Evolutionary conservation across 2,888 invertebrate species (phyloP).

Genomic region (Galeruca laticollis): DNA sequence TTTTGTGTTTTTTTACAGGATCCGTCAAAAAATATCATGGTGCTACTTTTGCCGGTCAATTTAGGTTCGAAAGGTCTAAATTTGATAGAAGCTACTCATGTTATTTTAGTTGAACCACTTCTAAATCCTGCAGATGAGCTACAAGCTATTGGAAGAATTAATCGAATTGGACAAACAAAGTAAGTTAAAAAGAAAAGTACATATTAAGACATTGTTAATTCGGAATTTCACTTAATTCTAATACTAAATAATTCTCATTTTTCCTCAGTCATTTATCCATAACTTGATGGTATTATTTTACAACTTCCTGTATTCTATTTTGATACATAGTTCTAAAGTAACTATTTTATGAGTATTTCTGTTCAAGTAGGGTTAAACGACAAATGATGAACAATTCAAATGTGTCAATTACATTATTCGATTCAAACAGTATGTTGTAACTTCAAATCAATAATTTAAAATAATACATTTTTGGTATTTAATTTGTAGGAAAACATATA

Average conservation of each 20-base stretch:
- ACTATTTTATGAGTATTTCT: too few species aligned
- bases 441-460: too few species aligned
- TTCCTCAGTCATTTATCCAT: too few species aligned
- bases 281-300: background rate
- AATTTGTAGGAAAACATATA: conserved; percentile 71
- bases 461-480: too few species aligned
- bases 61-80: conserved; percentile 84
- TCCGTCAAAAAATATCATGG: conserved; percentile 66
- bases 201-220: too few species aligned
- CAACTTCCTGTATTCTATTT: background rate
- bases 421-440: too few species aligned
- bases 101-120: conserved; percentile 80
- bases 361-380: too few species aligned
- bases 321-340: too few species aligned
- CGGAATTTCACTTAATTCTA: background rate
- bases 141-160: conserved; percentile 83
- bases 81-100: conserved; percentile 82
- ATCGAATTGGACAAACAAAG: conserved; percentile 84
- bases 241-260: conserved; percentile 12
- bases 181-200: conserved; percentile 58
- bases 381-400: too few species aligned
- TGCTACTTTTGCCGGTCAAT: conserved; percentile 76
- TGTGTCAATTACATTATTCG: too few species aligned
- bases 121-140: conserved; percentile 79
- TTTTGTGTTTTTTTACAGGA: conserved; percentile 58